Base-by-base conservation (phyloP, 2,797 vertebrate genomes). In the Chaetodon trifasciatus region DNA sequence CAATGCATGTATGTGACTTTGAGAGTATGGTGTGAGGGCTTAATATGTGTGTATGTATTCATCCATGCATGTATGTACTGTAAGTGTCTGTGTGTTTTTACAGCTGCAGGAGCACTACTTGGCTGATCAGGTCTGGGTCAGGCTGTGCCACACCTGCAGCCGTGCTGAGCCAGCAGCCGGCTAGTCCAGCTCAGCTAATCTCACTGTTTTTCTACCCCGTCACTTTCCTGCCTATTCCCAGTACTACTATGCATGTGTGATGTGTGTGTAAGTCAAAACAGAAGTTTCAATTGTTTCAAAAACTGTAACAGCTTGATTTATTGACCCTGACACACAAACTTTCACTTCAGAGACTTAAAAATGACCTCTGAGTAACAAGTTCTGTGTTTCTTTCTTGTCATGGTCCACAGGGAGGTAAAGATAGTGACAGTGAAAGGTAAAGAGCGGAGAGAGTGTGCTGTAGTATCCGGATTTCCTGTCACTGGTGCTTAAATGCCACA, bases 61-160 rank as follows among this genome's bases (percentile, higher is more conserved):
- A 42, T 76, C 15, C 16, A 21, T 83, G 66, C 21, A 13, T 66
- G 46, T 62, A 71, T 58, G 73, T 75, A 44, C 67, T 76, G 73
- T 79, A 70, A 19, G 19, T 66, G 68, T 81, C 15, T 61, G 64
- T 75, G 81, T 79, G 88, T 96, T 96, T 95, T 78, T 71, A 93
- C 94, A 95, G 95, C 95, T 95, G 95, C 66, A 84, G 74, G 52
- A 78, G 83, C 37, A 42, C 76, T 76, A 47, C 84, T 87, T 87
- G 85, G 85, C 83, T 87, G 89, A 82, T 83, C 87, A 63, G 80
- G 70, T 50, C 86, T 70, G 79, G 86, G 84, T 87, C 93, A 89
- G 85, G 63, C 81, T 61, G 37, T 86, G 88, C 92, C 93, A 94
- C 95, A 93, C 95, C 95, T 95, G 94, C 87, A 91, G 89, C 83